A percentile compares a stretch with the other conserved stretches of the same genome.
phyloP scores from a whole-genome alignment of 2,797 vertebrate species.

The Astyanax mexicanus region DNA sequence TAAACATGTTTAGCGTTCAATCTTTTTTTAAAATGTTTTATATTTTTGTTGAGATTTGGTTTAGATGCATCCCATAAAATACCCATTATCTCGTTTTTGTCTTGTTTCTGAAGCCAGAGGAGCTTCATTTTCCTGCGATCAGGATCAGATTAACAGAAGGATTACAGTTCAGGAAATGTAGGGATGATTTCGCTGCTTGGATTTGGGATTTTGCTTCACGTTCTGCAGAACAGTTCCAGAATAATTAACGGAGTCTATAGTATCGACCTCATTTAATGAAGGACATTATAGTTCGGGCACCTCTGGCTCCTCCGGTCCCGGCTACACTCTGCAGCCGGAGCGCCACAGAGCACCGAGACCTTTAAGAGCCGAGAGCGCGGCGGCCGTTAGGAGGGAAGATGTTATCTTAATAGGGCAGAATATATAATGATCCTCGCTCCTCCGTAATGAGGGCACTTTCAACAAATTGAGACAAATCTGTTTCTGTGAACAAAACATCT shows the following conservation, averaged over 20 bases:
- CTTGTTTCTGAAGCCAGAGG: background rate
- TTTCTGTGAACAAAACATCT: slow-evolving; percentile 43
- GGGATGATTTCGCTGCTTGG: background rate
- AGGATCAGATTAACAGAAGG: background rate
- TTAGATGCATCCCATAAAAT: too few relatives aligned
- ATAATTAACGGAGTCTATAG: slow-evolving; percentile 10
- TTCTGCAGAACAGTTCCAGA: background rate
- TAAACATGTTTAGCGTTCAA: too few relatives aligned
- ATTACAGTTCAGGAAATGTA: background rate
- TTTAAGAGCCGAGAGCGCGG: slow-evolving; percentile 30
- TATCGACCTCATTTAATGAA: slow-evolving; percentile 4
- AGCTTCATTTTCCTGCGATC: background rate
- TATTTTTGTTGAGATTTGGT: too few relatives aligned
- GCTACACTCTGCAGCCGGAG: slow-evolving; percentile 19
- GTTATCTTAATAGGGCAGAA: slow-evolving; percentile 44
- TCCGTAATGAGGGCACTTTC: slow-evolving; percentile 50
- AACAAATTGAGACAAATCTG: slow-evolving; percentile 56
- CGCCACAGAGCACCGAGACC: slow-evolving; percentile 10
- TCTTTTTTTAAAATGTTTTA: too few relatives aligned
- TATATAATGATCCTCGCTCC: slow-evolving; percentile 47
- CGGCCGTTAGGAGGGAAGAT: slow-evolving; percentile 32
- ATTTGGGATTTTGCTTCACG: background rate
- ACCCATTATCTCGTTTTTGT: too few relatives aligned
- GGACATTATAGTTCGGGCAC: background rate
- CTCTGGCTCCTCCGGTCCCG: slow-evolving; percentile 11